Conservation (phyloP, 2,797 vertebrate genomes). For the Manis crassicaudata region DNA sequence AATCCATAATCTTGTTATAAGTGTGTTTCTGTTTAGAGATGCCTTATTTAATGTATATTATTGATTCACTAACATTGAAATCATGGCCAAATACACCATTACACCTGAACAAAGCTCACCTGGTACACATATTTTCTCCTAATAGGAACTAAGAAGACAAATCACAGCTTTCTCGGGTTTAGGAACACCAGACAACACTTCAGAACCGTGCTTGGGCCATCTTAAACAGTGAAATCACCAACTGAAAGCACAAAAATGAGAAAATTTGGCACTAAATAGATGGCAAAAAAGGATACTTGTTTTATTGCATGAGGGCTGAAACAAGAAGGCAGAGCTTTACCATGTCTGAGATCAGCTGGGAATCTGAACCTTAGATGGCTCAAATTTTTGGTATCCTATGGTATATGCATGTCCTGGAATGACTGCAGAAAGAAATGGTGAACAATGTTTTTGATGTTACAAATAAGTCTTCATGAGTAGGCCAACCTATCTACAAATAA, state of each 20-base stretch:
- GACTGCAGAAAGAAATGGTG: background rate
- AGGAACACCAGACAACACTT: background rate
- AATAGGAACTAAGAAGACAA: background rate
- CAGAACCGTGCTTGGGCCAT: background rate
- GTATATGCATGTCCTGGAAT: background rate
- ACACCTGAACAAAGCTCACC: background rate
- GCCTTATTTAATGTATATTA: background rate
- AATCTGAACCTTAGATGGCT: background rate
- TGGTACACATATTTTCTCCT: background rate
- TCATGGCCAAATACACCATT: background rate
- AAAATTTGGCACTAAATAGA: background rate
- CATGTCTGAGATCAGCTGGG: background rate
- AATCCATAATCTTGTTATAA: background rate
- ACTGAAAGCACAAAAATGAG: background rate
- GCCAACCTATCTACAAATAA: background rate
- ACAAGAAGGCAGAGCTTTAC: background rate
- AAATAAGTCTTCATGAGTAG: background rate
- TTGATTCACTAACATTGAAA: background rate
- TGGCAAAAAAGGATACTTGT: background rate
- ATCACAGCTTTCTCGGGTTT: background rate
- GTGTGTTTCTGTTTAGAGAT: background rate
- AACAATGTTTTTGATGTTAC: background rate
- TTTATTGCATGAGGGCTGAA: background rate
- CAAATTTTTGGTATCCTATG: background rate
- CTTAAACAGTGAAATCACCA: background rate